Evolutionary conservation across 2,113 vertebrate genomes (phyloP), one percentile per base, ranked within the genome.

Genomic region (Emberiza fucata): DNA sequence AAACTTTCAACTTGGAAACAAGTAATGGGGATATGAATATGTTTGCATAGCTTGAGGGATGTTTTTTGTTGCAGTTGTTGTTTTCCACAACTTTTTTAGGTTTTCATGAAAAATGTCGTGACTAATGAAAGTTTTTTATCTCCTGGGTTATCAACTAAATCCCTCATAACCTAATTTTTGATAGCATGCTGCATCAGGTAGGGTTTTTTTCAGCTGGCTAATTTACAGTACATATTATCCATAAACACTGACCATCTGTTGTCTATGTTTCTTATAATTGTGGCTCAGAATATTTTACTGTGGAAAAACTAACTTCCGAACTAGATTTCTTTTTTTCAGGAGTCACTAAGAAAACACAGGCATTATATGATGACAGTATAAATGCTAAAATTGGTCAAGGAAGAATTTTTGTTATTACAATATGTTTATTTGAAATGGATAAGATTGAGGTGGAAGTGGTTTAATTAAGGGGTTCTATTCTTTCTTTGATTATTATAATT

Each of bases 91-190:
- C 14, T 83, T 76, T 57, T 86, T 77, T 42, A 61, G n/a, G 12
- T 82, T 79, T 91, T 47, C 35, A 54, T 88, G 59, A 71, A 83
- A 90, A 93, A 88, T 92, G 45, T 71, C 82, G 88, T 96, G 89
- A 94, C 61, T 92, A 78, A 81, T 92, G 64, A 86, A 93, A 94
- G 90, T 86, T 94, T 90, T 88, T 89, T 75, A 94, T 95, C 82
- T 91, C 45, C 51, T 66, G 90, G 63, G 81, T 95, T 96, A 82
- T 90, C 91, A 78, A 0, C 79, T 95, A 95, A 96, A 95, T 92
- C 94, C 69, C n/a, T 86, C 65, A 84, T 95, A 95, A 95, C 95
- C 92, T 97, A 75, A 92, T 94, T 94, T 95, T 89, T 91, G 51
- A 56, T 92, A 64, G 84, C 50, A 70, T 79, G 86, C 81, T 90